A percentile compares a stretch with the other conserved stretches of the same genome.
Conservation (phyloP, 2,113 vertebrate species). For the Aldabrachelys gigantea region DNA sequence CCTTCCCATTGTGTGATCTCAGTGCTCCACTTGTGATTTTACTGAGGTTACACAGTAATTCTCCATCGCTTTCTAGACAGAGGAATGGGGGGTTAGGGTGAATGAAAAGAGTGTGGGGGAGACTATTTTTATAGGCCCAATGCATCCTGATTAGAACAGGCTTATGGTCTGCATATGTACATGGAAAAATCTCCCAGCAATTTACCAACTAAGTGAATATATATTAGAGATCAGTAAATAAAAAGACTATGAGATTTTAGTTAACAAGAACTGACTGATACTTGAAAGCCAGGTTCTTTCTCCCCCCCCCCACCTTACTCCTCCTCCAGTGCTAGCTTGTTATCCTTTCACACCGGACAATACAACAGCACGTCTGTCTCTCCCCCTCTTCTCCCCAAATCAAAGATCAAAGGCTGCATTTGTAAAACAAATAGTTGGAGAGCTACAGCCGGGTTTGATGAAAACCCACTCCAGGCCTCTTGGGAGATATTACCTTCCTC, state of each 20-base stretch:
- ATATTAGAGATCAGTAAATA: constrained; percentile 66
- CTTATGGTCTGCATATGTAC: constrained; percentile 55
- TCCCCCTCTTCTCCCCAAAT: constrained; percentile 90
- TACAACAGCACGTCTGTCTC: constrained; percentile 78
- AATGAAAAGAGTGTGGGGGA: neutral
- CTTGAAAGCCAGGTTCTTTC: constrained; percentile 74
- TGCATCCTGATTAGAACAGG: constrained; percentile 46
- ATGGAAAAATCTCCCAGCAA: constrained; percentile 62
- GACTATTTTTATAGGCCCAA: constrained; percentile 46
- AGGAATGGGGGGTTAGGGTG: constrained; percentile 39
- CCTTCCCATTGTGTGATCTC: constrained; percentile 35
- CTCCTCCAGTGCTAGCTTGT: constrained; percentile 82
- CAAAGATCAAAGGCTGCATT: constrained; percentile 99
- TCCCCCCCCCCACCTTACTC: constrained; percentile 74
- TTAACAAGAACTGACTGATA: constrained; percentile 83
- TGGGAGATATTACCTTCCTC: constrained; percentile 92
- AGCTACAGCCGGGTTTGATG: constrained; percentile 91
- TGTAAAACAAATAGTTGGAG: constrained; percentile 99
- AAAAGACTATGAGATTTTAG: constrained; percentile 70
- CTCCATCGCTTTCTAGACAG: constrained; percentile 61
- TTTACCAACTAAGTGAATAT: constrained; percentile 75
- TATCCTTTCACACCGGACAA: constrained; percentile 86
- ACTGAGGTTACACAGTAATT: constrained; percentile 56
- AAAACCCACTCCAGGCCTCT: constrained; percentile 89
- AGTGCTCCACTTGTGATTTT: constrained; percentile 62